Conservation (phyloP, 2,888 invertebrate species). For the Bembecia ichneumoniformis region DNA sequence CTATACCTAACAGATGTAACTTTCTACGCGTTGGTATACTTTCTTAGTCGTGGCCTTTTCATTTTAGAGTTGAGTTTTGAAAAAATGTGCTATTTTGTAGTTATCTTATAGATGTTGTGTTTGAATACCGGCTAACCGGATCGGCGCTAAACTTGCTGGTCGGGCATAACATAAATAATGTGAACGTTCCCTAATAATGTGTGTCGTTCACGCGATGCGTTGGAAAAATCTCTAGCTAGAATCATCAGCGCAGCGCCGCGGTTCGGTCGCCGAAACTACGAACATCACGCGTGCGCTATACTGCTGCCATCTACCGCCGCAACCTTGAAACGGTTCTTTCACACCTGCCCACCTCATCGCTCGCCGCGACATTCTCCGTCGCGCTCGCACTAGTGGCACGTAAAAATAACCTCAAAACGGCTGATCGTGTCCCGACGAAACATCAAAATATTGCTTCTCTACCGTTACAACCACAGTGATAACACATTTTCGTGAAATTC, state of each 20-base stretch:
- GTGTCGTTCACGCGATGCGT: conserved; percentile 56
- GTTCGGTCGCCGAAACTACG: conserved; percentile 62
- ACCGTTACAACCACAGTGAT: conserved; percentile 44
- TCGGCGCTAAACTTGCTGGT: too few relatives aligned
- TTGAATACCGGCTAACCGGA: too few relatives aligned
- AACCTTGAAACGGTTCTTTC: conserved; percentile 21
- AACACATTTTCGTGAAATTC: conserved; percentile 26
- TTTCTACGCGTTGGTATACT: too few relatives aligned
- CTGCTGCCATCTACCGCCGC: conserved; percentile 54
- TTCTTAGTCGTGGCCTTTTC: too few relatives aligned
- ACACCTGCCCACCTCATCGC: conserved; percentile 40
- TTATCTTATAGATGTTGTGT: too few relatives aligned
- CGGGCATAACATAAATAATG: conserved; percentile 15
- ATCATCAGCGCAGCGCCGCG: conserved; percentile 62
- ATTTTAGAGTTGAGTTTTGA: too few relatives aligned
- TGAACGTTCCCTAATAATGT: conserved; percentile 41
- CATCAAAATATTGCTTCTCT: conserved; percentile 50
- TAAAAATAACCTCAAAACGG: conserved; percentile 68
- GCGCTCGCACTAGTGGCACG: conserved; percentile 67
- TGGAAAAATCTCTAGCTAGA: conserved; percentile 69
- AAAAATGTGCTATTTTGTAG: too few relatives aligned
- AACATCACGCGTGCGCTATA: conserved; percentile 41
- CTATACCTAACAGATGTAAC: too few relatives aligned
- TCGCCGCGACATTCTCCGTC: conserved; percentile 51
- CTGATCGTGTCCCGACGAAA: conserved; percentile 45